A percentile compares a stretch with the other conserved stretches of the same genome.
These are phyloP conservation scores for Ceratina japonica DNA, from an alignment of 1,140 invertebrate species.

Conservation along the genomic window DNA sequence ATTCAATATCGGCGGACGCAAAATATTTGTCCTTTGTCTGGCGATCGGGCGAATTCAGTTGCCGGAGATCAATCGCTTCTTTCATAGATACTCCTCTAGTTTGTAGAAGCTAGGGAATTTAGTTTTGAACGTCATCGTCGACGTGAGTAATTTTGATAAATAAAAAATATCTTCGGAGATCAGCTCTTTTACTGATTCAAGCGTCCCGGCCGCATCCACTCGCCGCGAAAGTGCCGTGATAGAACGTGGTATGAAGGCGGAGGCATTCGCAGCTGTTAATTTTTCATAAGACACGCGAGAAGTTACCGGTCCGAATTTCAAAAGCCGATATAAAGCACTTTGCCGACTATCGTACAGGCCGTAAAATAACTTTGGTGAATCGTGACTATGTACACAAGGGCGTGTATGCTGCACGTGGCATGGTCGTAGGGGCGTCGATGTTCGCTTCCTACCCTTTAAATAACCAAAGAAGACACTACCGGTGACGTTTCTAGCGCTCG, in stretches of 20 bases:
- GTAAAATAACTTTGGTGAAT: constrained; percentile 52
- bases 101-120: too few relatives aligned
- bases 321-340: constrained; percentile 27
- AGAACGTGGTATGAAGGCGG: not conserved
- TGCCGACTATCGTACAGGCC: not conserved
- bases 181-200: not conserved
- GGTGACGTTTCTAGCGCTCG: constrained; percentile 28
- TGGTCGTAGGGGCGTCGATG: constrained; percentile 13
- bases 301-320: not conserved
- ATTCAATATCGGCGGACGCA: constrained; percentile 19
- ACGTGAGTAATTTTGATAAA: too few relatives aligned
- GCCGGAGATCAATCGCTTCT: too few relatives aligned
- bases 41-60: not conserved
- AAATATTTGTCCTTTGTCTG: constrained; percentile 10
- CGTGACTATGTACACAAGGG: constrained; percentile 5
- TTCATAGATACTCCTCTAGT: too few relatives aligned
- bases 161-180: too few relatives aligned
- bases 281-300: not conserved
- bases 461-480: constrained; percentile 51
- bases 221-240: too few relatives aligned
- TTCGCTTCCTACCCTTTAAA: constrained; percentile 56
- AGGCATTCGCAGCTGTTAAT: not conserved
- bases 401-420: constrained; percentile 17
- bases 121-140: too few relatives aligned
- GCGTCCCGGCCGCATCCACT: not conserved